Conservation (phyloP, 1,140 invertebrate species). For the Euwallacea fornicatus region DNA sequence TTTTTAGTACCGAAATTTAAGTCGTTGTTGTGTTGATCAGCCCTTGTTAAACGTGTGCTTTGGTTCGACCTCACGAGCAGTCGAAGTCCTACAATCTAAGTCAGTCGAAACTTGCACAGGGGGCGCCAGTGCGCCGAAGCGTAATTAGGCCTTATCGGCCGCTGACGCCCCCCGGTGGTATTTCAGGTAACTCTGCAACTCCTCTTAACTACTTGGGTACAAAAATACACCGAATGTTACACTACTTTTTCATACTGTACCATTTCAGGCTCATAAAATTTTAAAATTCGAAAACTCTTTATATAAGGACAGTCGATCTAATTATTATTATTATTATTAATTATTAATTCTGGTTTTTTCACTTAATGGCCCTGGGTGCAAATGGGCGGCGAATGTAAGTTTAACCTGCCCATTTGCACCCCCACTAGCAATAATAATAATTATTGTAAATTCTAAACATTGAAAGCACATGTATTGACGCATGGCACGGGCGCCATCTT, state of each 20-base stretch:
- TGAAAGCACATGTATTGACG: constrained; percentile 53
- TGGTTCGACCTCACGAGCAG: constrained; percentile 32
- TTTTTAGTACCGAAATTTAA: no score
- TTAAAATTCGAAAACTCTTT: constrained; percentile 54
- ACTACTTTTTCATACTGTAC: constrained; percentile 51
- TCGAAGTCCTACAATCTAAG: constrained; percentile 48
- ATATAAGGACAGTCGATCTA: constrained; percentile 55
- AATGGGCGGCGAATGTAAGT: no score
- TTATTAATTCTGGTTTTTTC: constrained; percentile 19
- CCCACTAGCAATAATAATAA: background rate
- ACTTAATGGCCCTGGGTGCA: no score
- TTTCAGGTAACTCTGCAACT: constrained; percentile 43
- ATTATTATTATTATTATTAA: constrained; percentile 49
- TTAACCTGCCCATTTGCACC: no score
- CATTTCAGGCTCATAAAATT: constrained; percentile 53
- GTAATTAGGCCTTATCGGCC: no score
- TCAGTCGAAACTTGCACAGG: constrained; percentile 46
- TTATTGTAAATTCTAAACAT: constrained; percentile 51
- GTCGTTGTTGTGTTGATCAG: constrained; percentile 12
- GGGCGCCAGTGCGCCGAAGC: background rate
- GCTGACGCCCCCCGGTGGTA: constrained; percentile 6
- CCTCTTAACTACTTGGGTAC: constrained; percentile 51
- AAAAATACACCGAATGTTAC: constrained; percentile 54
- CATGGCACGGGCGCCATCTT: constrained; percentile 29
- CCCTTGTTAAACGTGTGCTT: background rate